Conservation (phyloP, 2,797 vertebrate species). For the Potorous gilbertii region DNA sequence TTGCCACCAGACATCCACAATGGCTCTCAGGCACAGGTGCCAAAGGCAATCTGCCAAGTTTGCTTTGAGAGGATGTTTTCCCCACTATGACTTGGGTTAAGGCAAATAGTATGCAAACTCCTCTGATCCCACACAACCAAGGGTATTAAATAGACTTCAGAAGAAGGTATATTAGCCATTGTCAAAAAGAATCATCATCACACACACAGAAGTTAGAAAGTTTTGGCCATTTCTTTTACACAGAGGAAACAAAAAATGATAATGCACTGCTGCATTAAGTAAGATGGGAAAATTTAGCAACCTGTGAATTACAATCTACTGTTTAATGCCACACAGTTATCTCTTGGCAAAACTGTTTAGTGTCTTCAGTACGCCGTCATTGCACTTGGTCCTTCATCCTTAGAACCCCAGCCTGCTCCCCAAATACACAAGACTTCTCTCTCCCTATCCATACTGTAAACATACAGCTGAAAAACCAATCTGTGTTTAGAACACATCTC, state of each 20-base stretch:
- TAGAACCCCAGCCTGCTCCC: not conserved
- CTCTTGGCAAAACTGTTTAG: conserved; percentile 25
- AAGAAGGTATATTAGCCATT: conserved; percentile 43
- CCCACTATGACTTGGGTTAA: not conserved
- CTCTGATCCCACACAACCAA: not conserved
- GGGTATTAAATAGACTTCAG: not conserved
- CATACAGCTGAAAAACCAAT: not conserved
- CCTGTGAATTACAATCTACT: not conserved
- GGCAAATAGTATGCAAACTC: conserved; percentile 12
- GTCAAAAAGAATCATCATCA: not conserved
- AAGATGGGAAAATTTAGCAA: not conserved
- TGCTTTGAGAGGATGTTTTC: conserved; percentile 59
- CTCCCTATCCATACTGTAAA: not conserved
- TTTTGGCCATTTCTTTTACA: conserved; percentile 13
- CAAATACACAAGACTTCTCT: not conserved
- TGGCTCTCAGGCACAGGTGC: conserved; percentile 28
- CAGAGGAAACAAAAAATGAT: not conserved
- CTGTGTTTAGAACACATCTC: not conserved
- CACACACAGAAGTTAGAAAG: not conserved
- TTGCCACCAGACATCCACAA: not conserved
- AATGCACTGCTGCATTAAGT: too few relatives aligned
- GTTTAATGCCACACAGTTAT: conserved; percentile 27
- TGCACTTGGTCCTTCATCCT: not conserved
- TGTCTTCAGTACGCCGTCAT: not conserved
- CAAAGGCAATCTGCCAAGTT: not conserved